Percentiles rank a stretch among this genome's conserved stretches.
These are phyloP conservation scores for Antennarius maculatus DNA, from an alignment of 2,797 vertebrate species.

Conservation along the genomic window DNA sequence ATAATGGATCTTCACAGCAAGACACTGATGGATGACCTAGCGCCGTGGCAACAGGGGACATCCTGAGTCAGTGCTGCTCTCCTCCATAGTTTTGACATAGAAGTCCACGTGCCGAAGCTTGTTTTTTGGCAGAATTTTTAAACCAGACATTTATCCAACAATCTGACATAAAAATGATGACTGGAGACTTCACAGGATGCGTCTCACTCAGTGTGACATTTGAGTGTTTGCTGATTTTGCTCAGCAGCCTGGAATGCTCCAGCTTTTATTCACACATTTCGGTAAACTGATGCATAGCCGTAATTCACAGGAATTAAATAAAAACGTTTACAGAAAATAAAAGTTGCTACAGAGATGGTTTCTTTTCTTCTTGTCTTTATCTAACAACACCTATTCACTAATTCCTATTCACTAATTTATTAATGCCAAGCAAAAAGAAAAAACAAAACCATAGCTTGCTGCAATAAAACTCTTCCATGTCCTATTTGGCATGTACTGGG, in stretches of 20 bases:
- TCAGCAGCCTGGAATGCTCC: too few relatives aligned
- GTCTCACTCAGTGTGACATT: too few relatives aligned
- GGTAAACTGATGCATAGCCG: too few relatives aligned
- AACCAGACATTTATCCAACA: neutral
- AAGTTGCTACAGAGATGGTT: too few relatives aligned
- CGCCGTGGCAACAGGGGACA: neutral
- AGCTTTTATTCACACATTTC: too few relatives aligned
- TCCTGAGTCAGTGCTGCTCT: neutral
- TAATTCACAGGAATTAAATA: too few relatives aligned
- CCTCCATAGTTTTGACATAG: neutral
- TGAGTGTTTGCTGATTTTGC: too few relatives aligned
- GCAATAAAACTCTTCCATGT: slow-evolving; percentile 4
- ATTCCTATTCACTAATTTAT: too few relatives aligned
- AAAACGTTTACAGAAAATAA: too few relatives aligned
- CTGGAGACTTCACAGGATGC: neutral
- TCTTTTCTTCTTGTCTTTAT: too few relatives aligned
- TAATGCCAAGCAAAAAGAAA: neutral
- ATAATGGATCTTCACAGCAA: neutral
- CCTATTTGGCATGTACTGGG: slow-evolving; percentile 16
- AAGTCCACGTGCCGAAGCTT: neutral
- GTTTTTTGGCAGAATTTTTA: neutral
- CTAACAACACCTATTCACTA: slow-evolving; percentile 29
- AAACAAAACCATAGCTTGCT: slow-evolving; percentile 3
- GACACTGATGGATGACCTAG: neutral
- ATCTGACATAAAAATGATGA: neutral